Conservation (phyloP, 1,140 invertebrate species). For the Drosophila mayri region DNA sequence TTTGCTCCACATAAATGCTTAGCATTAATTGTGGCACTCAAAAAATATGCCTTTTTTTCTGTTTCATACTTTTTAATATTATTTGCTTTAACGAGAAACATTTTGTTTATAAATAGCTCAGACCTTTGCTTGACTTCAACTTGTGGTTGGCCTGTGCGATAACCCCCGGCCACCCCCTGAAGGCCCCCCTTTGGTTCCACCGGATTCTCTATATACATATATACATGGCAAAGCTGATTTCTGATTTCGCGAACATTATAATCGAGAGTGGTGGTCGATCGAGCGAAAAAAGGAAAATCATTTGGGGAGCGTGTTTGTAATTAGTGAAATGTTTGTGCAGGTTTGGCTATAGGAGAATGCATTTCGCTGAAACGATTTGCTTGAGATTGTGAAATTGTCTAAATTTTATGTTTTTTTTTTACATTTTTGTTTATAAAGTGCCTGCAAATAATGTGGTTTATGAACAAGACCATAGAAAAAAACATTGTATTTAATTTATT, state of each 20-base stretch:
- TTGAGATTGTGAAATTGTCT: conserved; percentile 12
- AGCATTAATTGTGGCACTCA: conserved; percentile 24
- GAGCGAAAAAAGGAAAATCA: conserved; percentile 25
- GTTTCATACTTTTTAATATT: conserved; percentile 1
- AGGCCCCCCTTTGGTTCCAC: background rate
- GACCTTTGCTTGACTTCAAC: conserved; percentile 65
- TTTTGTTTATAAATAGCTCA: conserved; percentile 65
- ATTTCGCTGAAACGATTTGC: conserved; percentile 13
- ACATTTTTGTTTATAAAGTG: background rate
- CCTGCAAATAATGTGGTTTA: background rate
- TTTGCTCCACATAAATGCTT: conserved; percentile 39
- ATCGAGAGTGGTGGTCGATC: conserved; percentile 11
- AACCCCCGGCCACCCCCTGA: conserved; percentile 29
- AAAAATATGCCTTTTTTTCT: conserved; percentile 17
- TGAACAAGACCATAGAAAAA: background rate
- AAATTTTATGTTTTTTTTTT: conserved; percentile 17
- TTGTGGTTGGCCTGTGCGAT: conserved; percentile 52
- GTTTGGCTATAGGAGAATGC: conserved; percentile 14
- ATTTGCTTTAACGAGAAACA: conserved; percentile 29
- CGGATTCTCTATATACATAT: conserved; percentile 41
- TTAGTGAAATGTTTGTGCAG: conserved; percentile 58
- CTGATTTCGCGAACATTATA: conserved; percentile 46
- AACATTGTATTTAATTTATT: conserved; percentile 1
- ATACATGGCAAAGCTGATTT: conserved; percentile 27
- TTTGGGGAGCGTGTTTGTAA: conserved; percentile 50